Base-by-base conservation (phyloP, 2,888 invertebrate genomes). In the Morpho helenor region DNA sequence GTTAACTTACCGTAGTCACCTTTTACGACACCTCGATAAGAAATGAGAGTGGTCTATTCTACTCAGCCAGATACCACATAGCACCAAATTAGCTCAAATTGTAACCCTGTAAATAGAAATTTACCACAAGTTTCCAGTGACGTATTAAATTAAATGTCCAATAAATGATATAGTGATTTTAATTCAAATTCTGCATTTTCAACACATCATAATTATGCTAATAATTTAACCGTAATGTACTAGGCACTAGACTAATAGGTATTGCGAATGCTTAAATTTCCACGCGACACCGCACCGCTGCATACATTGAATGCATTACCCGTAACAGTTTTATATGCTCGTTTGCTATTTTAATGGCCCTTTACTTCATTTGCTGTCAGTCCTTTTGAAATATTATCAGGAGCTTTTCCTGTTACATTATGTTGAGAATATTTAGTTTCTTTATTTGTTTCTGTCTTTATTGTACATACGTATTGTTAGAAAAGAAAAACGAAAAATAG, bases 331-430 rank as follows among this genome's bases (percentile, higher is more conserved):
- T 59, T 60, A 59, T 55, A 48, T 41, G 50, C 49, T 53, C 53
- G 51, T 63, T 57, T 56, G 55, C 58, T 60, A 60, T 63, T 60
- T 56, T 60, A 59, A 63, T 59, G 58, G 60, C 47, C 31, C 56
- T 53, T 45, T 56, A 60, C 56, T 63, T 59, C 63, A 63, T 63
- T 63, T 46, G 63, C 54, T 61, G 61, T 59, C 63, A 61, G 59
- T 61, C 63, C 56, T 59, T 57, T 52, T 52, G 49, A 57, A 52
- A 49, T 57, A 53, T 55, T 49, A 49, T 55, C 42, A n/a, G 10
- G 23, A 43, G 54, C 43, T 48, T 47, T 55, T 16, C 53, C 45
- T 39, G 52, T 39, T 52, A 31, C 43, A 39, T 52, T 10, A 8
- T 52, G 39, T 8, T 39, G 52, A 41, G 50, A 43, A 23, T 5